A percentile compares a stretch with the other conserved stretches of the same genome.
phyloP scores from a whole-genome alignment of 2,797 vertebrate species.

The Anniella stebbinsi region DNA sequence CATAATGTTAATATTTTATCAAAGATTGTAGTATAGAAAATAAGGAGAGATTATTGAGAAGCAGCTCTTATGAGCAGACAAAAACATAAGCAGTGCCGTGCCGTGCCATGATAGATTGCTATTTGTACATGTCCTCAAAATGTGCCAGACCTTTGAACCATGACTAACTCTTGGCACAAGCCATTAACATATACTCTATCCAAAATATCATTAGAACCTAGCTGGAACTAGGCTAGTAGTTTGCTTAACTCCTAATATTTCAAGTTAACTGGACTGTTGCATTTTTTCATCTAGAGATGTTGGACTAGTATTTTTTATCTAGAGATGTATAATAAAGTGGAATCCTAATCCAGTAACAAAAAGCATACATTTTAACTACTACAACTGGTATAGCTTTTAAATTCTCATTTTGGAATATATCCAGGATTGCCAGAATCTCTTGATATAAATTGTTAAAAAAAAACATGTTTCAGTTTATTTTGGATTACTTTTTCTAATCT shows the following conservation, averaged over 20 bases:
- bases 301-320: slow-evolving; percentile 15
- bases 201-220: slow-evolving; percentile 29
- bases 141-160: slow-evolving; percentile 19
- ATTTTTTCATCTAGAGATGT: slow-evolving; percentile 22
- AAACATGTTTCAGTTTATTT: background rate
- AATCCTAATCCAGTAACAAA: background rate
- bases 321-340: background rate
- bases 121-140: background rate
- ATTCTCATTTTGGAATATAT: background rate
- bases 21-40: background rate
- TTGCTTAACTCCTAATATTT: slow-evolving; percentile 2
- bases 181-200: slow-evolving; percentile 6
- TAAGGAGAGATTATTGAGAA: background rate
- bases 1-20: background rate
- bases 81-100: background rate
- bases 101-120: background rate
- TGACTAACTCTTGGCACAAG: slow-evolving; percentile 16
- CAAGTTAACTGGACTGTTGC: background rate
- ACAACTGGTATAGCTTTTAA: background rate
- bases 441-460: background rate
- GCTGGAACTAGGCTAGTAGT: background rate
- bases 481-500: background rate
- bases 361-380: background rate
- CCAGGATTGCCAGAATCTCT: background rate
- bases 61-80: slow-evolving; percentile 14